These are phyloP conservation scores for Aricia artaxerxes DNA, from an alignment of 2,888 invertebrate species.

Conservation along the genomic window DNA sequence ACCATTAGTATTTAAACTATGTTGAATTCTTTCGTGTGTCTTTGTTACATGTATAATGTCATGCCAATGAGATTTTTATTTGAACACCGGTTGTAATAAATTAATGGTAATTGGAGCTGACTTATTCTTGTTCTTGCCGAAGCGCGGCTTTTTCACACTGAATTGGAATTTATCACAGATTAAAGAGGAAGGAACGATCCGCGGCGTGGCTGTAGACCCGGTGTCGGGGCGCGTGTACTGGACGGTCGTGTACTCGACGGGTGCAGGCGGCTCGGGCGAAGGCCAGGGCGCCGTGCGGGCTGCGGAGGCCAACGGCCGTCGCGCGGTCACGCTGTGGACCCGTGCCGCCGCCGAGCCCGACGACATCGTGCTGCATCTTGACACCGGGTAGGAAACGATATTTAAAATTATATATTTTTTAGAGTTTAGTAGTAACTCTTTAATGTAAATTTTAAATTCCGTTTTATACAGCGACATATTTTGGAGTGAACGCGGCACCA, in stretches of 20 bases:
- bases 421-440: neutral
- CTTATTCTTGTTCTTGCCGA: neutral
- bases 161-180: constrained; percentile 2
- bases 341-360: constrained; percentile 82
- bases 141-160: neutral
- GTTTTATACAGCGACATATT: constrained; percentile 80
- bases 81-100: too few species aligned
- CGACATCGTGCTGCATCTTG: constrained; percentile 85
- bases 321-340: constrained; percentile 75
- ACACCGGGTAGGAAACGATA: constrained; percentile 67
- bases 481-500: constrained; percentile 86
- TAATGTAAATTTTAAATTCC: neutral
- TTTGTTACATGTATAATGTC: too few species aligned
- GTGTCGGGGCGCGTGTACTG: constrained; percentile 85
- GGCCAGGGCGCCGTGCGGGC: constrained; percentile 49
- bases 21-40: too few species aligned
- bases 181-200: constrained; percentile 82
- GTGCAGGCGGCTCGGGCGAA: constrained; percentile 41
- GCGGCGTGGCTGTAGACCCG: constrained; percentile 88
- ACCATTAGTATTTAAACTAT: too few species aligned
- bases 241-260: constrained; percentile 69
- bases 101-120: neutral
- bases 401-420: neutral
- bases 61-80: too few species aligned
- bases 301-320: constrained; percentile 80